Base-by-base conservation (phyloP, 2,888 invertebrate genomes). In the Halictus ligatus region DNA sequence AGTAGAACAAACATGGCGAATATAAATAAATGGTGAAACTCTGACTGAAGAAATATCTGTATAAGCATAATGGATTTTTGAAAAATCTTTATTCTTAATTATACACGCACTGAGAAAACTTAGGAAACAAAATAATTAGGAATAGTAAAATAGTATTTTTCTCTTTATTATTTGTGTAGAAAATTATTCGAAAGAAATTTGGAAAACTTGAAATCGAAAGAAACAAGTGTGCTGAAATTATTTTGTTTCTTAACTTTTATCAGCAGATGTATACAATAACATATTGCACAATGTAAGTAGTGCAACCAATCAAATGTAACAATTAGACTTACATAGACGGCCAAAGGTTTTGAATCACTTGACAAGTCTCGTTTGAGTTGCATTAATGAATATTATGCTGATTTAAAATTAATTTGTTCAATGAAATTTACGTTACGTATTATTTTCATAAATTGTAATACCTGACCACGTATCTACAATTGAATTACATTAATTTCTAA, bases 31-130 rank as follows among this genome's bases (percentile, higher is more conserved):
- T 40, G 18, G 21, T 58, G 40, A 78, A 43, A 71, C 25, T 15
- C 29, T 21, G 54, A 71, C 78, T 43, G 78, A 71, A 72, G 50
- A 54, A 25, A 25, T 72, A 40, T 72, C 71, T 35, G 71, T 78
- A 25, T 25, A 43, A 35, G 43, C 48, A 72, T 35, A 13, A 40
- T 78, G 78, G 6, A 35, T 78, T 58, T 15, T 43, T n/a, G 0
- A 40, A 78, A 58, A n/a, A 71, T 69, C 35, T 35, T 71, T 48
- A 29, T 75, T 77, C 35, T 18, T 74, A 77, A 67, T 67, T 54
- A 40, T 18, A 21, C 48, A 43, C 12, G 12, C 12, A 35, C 21
- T 18, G 40, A 21, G 2, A 10, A 40, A 18, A 40, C 35, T 40
- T 69, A 10, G 12, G 69, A 40, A 21, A 69, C 69, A 35, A 40